Evolutionary conservation across 2,113 vertebrate genomes (phyloP), one percentile per base, ranked within the genome.

Genomic region (Chaetops frenatus): DNA sequence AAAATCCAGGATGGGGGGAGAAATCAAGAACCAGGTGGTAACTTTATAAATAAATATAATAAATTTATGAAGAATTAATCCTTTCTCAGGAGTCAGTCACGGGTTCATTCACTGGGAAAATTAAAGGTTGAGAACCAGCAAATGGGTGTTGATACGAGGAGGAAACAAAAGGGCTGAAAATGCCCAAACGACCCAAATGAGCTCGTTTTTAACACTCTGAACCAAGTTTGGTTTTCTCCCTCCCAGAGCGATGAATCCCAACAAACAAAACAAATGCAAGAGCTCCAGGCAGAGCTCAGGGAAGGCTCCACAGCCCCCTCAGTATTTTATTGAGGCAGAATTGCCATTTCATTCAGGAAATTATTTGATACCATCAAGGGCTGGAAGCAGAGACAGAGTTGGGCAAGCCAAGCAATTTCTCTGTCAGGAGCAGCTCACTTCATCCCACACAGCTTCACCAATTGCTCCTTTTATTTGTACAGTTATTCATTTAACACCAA

Each of bases 321-420:
- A 94, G 88, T 94, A 67, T 95, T 95, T 95, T n/a, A 95, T 80
- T 38, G 62, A 78, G 90, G 81, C 80, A 95, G 80, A 92, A 87
- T 22, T 89, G 92, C 76, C 96, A 93, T 53, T 95, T 97, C 96
- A 97, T 97, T 96, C 97, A 97, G 97, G 97, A 97, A 98, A 97
- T 88, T 60, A 97, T 97, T 91, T 93, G 96, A 96, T 94, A 87
- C 79, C 90, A 97, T 94, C 95, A 94, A 72, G 95, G 86, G 86
- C 74, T 96, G 93, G 91, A 90, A 95, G 67, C 18, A 51, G 86
- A 86, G 74, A 58, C 94, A 87, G 74, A 54, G 31, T 42, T 17
- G 89, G 95, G 93, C 79, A 74, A 81, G 88, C 83, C 67, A 76
- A 90, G 73, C 71, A 80, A 66, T 89, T 64, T 31, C 67, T 80